Evolutionary conservation across 2,113 vertebrate genomes (phyloP).

Genomic region (Albula goreensis): DNA sequence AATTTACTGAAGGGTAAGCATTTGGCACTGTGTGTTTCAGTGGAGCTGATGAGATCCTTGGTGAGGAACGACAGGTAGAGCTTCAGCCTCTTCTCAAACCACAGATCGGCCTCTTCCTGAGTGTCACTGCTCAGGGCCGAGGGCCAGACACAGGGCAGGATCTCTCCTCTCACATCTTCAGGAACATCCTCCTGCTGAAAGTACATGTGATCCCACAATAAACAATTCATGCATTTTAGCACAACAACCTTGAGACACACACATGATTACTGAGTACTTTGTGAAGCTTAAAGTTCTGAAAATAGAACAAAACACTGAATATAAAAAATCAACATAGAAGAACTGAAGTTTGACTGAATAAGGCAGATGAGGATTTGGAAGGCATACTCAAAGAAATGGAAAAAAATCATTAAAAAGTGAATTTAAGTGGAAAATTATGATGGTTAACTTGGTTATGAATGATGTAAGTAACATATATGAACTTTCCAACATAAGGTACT

Average conservation of each 20-base stretch:
- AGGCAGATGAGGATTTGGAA: background rate
- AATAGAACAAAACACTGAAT: background rate
- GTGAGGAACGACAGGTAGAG: constrained; percentile 63
- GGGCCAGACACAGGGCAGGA: constrained; percentile 65
- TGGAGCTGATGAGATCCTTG: constrained; percentile 55
- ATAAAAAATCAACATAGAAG: background rate
- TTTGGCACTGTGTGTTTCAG: constrained; percentile 45
- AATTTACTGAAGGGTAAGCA: constrained; percentile 66
- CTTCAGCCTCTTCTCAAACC: constrained; percentile 56
- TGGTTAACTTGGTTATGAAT: background rate
- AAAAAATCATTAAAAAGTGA: background rate
- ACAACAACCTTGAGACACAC: background rate
- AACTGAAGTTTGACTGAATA: background rate
- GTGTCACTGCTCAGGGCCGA: constrained; percentile 49
- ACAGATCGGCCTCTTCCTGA: constrained; percentile 52
- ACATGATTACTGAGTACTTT: background rate
- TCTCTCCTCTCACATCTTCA: constrained; percentile 31
- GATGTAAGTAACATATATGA: background rate
- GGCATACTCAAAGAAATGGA: background rate
- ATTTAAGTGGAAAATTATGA: background rate
- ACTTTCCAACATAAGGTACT: background rate
- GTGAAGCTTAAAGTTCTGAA: background rate
- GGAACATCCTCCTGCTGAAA: constrained; percentile 59
- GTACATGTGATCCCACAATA: background rate
- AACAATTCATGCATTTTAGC: background rate